Base-by-base conservation (phyloP, 1,140 invertebrate genomes). In the Aphelinus atriplicis region DNA sequence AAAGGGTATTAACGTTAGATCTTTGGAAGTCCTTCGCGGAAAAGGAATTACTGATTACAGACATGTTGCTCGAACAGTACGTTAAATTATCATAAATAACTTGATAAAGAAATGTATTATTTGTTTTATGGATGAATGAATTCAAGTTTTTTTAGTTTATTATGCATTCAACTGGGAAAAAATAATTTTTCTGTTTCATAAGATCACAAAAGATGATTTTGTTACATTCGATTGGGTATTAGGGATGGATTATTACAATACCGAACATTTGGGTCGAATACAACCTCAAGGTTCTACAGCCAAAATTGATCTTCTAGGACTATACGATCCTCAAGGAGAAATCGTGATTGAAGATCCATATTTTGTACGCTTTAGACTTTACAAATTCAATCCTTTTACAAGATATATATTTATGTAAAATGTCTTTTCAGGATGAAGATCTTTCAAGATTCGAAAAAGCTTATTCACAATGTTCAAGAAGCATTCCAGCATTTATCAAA, bases 241-340 rank as follows among this genome's bases (percentile, higher is more conserved):
- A 87, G 95, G 95, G 43, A 97, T 97, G 96, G 96, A 97, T 84
- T 89, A 95, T 70, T 89, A 91, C 26, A 97, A 96, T 82, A 95
- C 96, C 83, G 87, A 84, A 6, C 90, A 92, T 62, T 83, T 97
- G 46, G 91, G 91, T 45, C 83, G 84, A 26, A 85, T 90, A 71
- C 90, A 90, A 73, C 93, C 93, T 4, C 86, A 90, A 71, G 87
- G 88, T 65, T 89, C 87, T 62, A 93, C 90, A 81, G 94, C 95
- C 0, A 91, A 93, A 82, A 88, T 97, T 63, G 87, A 93, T 26
- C 83, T 97, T 46, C 90, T 98, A 55, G 95, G 95, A 45, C 91
- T 92, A 70, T 96, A 93, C 88, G 94, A 97, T 85, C 93, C 95
- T 7, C 80, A 94, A 82, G 92, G 92, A 53, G 91, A 95, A 71